phyloP scores from a whole-genome alignment of 2,888 invertebrate species.

The Hypomecis atomaria region DNA sequence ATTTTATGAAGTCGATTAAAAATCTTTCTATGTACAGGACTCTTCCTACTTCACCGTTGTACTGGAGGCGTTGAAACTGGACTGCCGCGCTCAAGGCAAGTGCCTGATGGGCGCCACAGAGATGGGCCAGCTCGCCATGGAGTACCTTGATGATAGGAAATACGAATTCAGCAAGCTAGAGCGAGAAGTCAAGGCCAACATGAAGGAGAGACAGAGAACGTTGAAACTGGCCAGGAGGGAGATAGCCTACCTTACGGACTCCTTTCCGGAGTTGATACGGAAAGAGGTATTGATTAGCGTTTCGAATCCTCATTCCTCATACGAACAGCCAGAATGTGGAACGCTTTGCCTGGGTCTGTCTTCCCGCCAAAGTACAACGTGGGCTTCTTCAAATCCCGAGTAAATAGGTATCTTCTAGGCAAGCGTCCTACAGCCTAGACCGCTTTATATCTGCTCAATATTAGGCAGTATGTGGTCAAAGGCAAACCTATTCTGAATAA shows the following conservation, averaged over 20 bases:
- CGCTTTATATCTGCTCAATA: too few relatives aligned
- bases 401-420: too few relatives aligned
- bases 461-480: too few relatives aligned
- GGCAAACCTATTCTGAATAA: too few relatives aligned
- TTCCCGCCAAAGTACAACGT: too few relatives aligned
- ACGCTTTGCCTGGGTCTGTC: too few relatives aligned
- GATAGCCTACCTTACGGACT: constrained; percentile 72
- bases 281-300: constrained; percentile 79
- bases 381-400: too few relatives aligned
- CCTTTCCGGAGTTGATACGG: constrained; percentile 75
- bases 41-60: constrained; percentile 87
- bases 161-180: constrained; percentile 85
- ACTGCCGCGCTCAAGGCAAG: constrained; percentile 85
- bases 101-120: constrained; percentile 86
- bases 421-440: too few relatives aligned
- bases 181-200: constrained; percentile 85
- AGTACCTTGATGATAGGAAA: constrained; percentile 87
- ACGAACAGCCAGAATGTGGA: too few relatives aligned
- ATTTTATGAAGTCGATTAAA: too few relatives aligned
- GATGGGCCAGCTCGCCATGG: constrained; percentile 87
- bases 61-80: constrained; percentile 82
- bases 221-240: constrained; percentile 80
- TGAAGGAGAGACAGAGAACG: constrained; percentile 85
- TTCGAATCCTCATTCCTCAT: too few relatives aligned
- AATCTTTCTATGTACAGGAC: constrained; percentile 73